Conservation (phyloP, 2,888 invertebrate species). For the Pollenia angustigena region DNA sequence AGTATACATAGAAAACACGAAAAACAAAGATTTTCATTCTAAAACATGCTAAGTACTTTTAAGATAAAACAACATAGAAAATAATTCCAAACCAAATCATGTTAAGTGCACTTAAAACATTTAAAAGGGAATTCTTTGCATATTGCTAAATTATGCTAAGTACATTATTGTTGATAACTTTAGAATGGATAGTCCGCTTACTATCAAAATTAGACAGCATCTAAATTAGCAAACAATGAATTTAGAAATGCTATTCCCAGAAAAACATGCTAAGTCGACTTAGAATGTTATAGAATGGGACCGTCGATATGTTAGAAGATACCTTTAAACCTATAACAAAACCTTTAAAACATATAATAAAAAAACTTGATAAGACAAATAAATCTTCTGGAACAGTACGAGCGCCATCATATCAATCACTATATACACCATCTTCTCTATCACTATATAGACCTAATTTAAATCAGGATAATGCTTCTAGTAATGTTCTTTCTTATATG, state of each 20-base stretch:
- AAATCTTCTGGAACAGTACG: too few species aligned
- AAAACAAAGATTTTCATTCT: not conserved
- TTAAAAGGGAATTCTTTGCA: not conserved
- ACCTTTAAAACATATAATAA: too few species aligned
- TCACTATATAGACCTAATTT: too few species aligned
- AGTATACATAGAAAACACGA: not conserved
- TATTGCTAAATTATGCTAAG: not conserved
- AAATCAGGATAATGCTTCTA: too few species aligned
- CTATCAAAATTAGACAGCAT: not conserved
- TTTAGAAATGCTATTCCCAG: not conserved
- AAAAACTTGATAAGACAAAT: too few species aligned
- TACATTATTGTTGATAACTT: not conserved
- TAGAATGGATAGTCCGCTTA: not conserved
- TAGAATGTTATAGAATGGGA: constrained; percentile 9
- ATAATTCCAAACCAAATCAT: too few species aligned
- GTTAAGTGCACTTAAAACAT: not conserved
- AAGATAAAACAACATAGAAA: too few species aligned
- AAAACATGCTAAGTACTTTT: constrained; percentile 4
- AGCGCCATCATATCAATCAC: too few species aligned
- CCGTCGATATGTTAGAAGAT: too few species aligned
- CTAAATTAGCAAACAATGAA: not conserved
- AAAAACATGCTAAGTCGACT: not conserved
- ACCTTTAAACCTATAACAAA: too few species aligned
- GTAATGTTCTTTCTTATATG: too few species aligned
- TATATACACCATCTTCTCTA: too few species aligned